These are phyloP conservation scores for Echinometra lucunter DNA, from an alignment of 53 echinoderm and acorn worm genomes.

Conservation along the genomic window DNA sequence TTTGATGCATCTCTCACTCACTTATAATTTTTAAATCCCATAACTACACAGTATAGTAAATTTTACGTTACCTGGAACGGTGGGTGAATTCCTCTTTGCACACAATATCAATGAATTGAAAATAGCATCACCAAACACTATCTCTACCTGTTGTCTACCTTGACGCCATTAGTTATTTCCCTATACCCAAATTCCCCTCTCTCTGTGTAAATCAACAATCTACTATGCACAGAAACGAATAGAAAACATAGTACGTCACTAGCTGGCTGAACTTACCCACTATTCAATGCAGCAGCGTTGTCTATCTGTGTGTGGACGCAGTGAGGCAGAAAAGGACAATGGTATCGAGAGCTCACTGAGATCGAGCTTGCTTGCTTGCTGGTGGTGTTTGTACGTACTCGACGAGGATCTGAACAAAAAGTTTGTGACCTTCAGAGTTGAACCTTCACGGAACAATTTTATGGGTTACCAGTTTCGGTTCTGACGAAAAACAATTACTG, in stretches of 20 bases:
- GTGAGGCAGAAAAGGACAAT: constrained; percentile 1
- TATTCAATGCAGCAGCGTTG: background rate
- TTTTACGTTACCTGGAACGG: background rate
- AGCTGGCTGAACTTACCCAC: background rate
- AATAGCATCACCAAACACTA: background rate
- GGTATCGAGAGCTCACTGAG: background rate
- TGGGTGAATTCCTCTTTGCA: background rate
- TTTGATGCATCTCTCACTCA: no score
- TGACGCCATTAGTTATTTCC: background rate
- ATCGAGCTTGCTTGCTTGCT: background rate
- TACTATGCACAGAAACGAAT: background rate
- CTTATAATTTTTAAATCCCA: no score
- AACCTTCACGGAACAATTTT: background rate
- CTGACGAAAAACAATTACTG: background rate
- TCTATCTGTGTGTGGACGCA: background rate
- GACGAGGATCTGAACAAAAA: background rate
- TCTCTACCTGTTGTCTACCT: background rate
- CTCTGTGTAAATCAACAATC: background rate
- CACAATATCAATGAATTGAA: background rate
- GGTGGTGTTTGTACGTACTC: background rate
- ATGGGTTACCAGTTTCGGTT: background rate
- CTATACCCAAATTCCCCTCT: background rate
- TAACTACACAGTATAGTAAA: no score
- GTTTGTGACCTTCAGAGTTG: background rate
- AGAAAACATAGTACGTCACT: background rate